Conservation (phyloP, 1,140 invertebrate genomes). For the Agrilus planipennis region DNA sequence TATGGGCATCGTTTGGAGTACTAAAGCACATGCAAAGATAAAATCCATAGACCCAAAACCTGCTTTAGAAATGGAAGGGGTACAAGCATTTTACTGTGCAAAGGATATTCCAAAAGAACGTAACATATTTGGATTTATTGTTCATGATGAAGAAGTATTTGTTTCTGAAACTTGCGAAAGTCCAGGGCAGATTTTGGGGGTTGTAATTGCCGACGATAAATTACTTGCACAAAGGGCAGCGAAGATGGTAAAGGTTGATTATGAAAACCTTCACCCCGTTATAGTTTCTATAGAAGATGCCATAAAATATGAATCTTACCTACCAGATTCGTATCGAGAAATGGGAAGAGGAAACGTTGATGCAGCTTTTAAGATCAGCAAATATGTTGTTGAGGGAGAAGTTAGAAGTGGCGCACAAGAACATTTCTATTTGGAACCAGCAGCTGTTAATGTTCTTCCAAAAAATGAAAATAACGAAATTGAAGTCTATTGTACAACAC, state of each 20-base stretch:
- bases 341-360: constrained; percentile 53
- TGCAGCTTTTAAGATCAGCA: constrained; percentile 48
- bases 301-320: constrained; percentile 59
- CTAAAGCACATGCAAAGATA: constrained; percentile 69
- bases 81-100: constrained; percentile 58
- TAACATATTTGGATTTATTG: constrained; percentile 53
- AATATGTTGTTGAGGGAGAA: constrained; percentile 59
- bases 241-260: constrained; percentile 57
- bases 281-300: constrained; percentile 82
- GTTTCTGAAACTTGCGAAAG: constrained; percentile 46
- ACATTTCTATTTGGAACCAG: constrained; percentile 93
- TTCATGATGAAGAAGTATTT: constrained; percentile 60
- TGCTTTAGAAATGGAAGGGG: constrained; percentile 61
- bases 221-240: constrained; percentile 60
- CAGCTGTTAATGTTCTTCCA: constrained; percentile 62
- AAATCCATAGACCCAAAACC: constrained; percentile 54
- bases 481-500: constrained; percentile 71
- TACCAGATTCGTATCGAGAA: constrained; percentile 36
- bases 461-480: constrained; percentile 72
- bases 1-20: constrained; percentile 65
- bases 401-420: constrained; percentile 82
- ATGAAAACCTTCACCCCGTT: constrained; percentile 60
- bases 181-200: constrained; percentile 68
- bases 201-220: constrained; percentile 62
- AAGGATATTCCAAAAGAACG: constrained; percentile 51